A percentile compares a stretch with the other conserved stretches of the same genome.
Conservation (phyloP, 2,888 invertebrate species). For the Xylocampa areola region DNA sequence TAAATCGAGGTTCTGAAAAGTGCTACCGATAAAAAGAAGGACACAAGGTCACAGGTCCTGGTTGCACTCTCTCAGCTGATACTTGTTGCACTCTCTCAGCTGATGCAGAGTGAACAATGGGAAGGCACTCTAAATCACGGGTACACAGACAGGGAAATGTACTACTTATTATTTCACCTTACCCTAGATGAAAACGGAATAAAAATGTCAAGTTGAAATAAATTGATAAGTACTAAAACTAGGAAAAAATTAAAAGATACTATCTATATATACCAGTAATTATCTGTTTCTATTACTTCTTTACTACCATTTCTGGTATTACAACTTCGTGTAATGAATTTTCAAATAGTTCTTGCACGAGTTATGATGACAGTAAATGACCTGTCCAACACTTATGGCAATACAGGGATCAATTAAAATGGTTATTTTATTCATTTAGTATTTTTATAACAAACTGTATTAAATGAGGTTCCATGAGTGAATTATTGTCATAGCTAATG, state of each 20-base stretch:
- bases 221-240: slow-evolving; percentile 19
- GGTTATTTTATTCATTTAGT: slow-evolving; percentile 42
- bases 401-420: slow-evolving; percentile 56
- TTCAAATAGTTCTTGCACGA: slow-evolving; percentile 47
- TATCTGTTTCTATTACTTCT: slow-evolving; percentile 42
- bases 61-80: slow-evolving; percentile 68
- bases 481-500: slow-evolving; percentile 66
- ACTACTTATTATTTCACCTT: slow-evolving; percentile 59
- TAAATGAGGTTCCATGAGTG: slow-evolving; percentile 60
- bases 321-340: slow-evolving; percentile 43
- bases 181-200: slow-evolving; percentile 37
- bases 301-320: slow-evolving; percentile 41
- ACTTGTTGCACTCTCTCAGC: slow-evolving; percentile 70
- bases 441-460: slow-evolving; percentile 59
- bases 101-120: slow-evolving; percentile 67
- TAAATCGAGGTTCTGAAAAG: not conserved
- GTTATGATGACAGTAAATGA: slow-evolving; percentile 59
- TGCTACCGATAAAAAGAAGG: slow-evolving; percentile 21
- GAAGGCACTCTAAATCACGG: slow-evolving; percentile 68
- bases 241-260: slow-evolving; percentile 38
- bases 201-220: slow-evolving; percentile 51
- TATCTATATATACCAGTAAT: slow-evolving; percentile 44
- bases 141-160: slow-evolving; percentile 59
- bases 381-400: slow-evolving; percentile 54
- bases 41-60: slow-evolving; percentile 56